Conservation (phyloP, 2,888 invertebrate genomes). For the Acanthococcus lagerstroemiae region DNA sequence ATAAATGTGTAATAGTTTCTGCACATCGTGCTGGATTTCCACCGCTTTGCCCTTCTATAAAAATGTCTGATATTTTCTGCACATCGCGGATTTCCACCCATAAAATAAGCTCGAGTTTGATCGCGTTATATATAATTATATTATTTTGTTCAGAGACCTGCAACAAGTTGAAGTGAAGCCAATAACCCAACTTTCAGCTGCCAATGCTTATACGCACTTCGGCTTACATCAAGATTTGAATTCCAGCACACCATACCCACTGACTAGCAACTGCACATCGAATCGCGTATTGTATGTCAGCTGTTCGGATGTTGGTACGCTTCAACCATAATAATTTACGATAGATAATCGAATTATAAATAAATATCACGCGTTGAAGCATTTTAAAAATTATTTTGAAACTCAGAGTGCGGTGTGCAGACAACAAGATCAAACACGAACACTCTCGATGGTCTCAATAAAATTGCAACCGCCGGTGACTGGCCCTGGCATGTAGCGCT, state of each 20-base stretch:
- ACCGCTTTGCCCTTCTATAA: too few relatives aligned
- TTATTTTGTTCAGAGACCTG: background rate
- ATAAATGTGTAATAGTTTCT: too few relatives aligned
- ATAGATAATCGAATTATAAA: background rate
- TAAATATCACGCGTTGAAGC: background rate
- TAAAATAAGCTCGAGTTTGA: too few relatives aligned
- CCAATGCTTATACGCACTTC: background rate
- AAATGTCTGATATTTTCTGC: too few relatives aligned
- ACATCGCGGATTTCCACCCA: too few relatives aligned
- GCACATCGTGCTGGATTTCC: too few relatives aligned
- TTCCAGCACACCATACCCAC: background rate
- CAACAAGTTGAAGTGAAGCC: background rate
- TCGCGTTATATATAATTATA: too few relatives aligned
- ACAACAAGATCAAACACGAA: conserved; percentile 45
- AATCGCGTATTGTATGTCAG: background rate
- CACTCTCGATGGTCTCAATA: conserved; percentile 48
- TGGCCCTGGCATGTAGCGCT: conserved; percentile 90
- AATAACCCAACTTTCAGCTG: background rate
- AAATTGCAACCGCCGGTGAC: conserved; percentile 68
- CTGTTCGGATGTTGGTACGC: background rate
- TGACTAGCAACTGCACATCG: background rate
- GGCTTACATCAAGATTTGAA: background rate
- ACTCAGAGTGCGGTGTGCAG: conserved; percentile 58
- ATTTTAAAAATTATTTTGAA: background rate
- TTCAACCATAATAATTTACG: background rate